Evolutionary conservation across 2,797 vertebrate species (phyloP), one percentile per base, ranked within the genome.

Genomic region (Crax fasciolata): DNA sequence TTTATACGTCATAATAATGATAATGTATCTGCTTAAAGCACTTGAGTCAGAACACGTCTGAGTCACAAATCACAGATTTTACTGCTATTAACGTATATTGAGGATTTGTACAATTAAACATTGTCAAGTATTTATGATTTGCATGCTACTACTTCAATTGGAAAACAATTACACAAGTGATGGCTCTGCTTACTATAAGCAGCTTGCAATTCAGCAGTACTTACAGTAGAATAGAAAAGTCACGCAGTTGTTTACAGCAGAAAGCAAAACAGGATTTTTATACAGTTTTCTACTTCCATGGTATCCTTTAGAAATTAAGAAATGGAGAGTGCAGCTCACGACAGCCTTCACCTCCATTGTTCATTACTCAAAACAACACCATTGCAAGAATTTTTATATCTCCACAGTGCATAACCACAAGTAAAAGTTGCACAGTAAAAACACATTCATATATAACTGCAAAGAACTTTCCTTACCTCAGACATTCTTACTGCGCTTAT

Each of bases 401-500:
- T 96, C 80, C 71, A 88, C 89, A 93, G 90, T 73, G 74, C 92
- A 91, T 49, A 96, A 62, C 80, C 96, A 82, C 74, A 88, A 96
- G 91, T 79, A 95, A 94, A 94, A 95, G 95, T 96, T 94, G 95
- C 92, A 89, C 82, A 84, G 93, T 66, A 91, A 96, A 95, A 96
- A 96, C 41, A 92, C 94, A 95, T 96, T 93, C 94, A 94, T 41
- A 94, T 5, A 88, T 52, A 94, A 92, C 88, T 87, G 93, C 89
- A 95, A 92, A 96, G 91, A 97, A 97, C 95, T 98, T 97, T 96
- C 97, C 99, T 99, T 98, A 99, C 99, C 98, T 99, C 99, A 95
- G 99, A 98, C 99, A 99, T 99, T 97, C 98, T 98, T 98, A 98
- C 98, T 96, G 98, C 97, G 98, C 97, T 93, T 98, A 98, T 95